Base-by-base conservation (phyloP, 2,888 invertebrate genomes). In the Thymelicus sylvestris region DNA sequence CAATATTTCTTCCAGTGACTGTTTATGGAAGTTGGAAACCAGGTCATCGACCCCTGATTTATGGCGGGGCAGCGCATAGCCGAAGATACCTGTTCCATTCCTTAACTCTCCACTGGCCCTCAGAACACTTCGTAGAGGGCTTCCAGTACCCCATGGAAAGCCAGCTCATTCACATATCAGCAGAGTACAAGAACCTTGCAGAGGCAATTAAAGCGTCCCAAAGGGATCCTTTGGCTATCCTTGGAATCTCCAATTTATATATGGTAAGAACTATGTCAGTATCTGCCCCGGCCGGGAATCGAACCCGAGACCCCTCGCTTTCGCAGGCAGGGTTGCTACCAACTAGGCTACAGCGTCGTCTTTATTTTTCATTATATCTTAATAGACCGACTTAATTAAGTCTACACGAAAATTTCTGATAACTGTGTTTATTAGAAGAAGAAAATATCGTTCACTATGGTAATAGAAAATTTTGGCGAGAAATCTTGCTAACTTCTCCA, bases 51-150 rank as follows among this genome's bases (percentile, higher is more conserved):
- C 92, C 92, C 0, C 52, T 84, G 0, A 76, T 92, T 0, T 86
- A 86, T 70, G 91, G 91, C 0, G 92, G 92, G 0, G 89, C 89
- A 2, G 87, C 84, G 0, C 83, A 90, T 73, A 85, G 87, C 50
- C 86, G 92, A 0, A 83, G 90, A 2, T 92, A 92, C 71, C 48
- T 86, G 1, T 92, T 92, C 76, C 84, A 91, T 72, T 90, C 88
- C 0, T 64, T 92, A 41, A 77, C 80, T 7, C 41, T 90, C 0
- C 89, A 86, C 67, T 84, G 86, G 81, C 91, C 90, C 0, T 90
- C 92, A 0, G 92, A 92, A 63, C 92, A 92, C 65, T 79, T 79
- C 0, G 78, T 92, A 4, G 86, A 81, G 0, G 81, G 80, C 0
- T 67, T 87, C 0, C 79, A 80, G 48, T 91, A 83, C 74, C 91